Evolutionary conservation across 1,140 invertebrate genomes (phyloP).

Genomic region (Mercenaria mercenaria): DNA sequence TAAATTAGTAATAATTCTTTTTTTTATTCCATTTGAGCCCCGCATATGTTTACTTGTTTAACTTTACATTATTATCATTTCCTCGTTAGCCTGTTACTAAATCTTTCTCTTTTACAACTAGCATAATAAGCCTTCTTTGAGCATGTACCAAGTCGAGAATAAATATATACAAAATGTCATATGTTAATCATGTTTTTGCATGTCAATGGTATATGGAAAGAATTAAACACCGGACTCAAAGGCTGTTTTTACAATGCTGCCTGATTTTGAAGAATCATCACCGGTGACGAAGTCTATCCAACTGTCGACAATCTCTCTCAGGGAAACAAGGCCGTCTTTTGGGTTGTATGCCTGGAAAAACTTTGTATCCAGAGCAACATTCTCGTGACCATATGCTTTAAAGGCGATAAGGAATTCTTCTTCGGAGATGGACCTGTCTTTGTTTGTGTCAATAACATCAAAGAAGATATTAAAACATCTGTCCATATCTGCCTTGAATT

Average conservation of each 20-base stretch:
- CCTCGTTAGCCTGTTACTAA: too few relatives aligned
- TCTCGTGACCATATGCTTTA: conserved; percentile 74
- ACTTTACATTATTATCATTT: too few relatives aligned
- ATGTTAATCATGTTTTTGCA: not conserved
- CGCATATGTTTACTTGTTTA: too few relatives aligned
- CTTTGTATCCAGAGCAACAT: conserved; percentile 66
- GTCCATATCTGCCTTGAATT: conserved; percentile 49
- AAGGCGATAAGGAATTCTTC: conserved; percentile 72
- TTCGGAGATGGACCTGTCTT: conserved; percentile 70
- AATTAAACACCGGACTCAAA: conserved; percentile 69
- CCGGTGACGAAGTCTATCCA: conserved; percentile 69
- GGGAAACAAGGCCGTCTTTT: conserved; percentile 54
- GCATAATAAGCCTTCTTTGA: too few relatives aligned
- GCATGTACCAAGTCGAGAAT: too few relatives aligned
- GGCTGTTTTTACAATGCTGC: conserved; percentile 65
- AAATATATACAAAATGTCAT: too few relatives aligned
- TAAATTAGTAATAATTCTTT: too few relatives aligned
- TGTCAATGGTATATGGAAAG: not conserved
- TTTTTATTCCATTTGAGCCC: too few relatives aligned
- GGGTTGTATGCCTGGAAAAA: conserved; percentile 69
- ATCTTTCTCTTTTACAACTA: too few relatives aligned
- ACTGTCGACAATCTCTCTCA: conserved; percentile 65
- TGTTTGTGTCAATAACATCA: conserved; percentile 76
- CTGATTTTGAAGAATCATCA: conserved; percentile 59
- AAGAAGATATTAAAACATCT: conserved; percentile 71